Evolutionary conservation across 1,140 invertebrate species (phyloP), one percentile per base, ranked within the genome.

Genomic region (Hyles vespertilio): DNA sequence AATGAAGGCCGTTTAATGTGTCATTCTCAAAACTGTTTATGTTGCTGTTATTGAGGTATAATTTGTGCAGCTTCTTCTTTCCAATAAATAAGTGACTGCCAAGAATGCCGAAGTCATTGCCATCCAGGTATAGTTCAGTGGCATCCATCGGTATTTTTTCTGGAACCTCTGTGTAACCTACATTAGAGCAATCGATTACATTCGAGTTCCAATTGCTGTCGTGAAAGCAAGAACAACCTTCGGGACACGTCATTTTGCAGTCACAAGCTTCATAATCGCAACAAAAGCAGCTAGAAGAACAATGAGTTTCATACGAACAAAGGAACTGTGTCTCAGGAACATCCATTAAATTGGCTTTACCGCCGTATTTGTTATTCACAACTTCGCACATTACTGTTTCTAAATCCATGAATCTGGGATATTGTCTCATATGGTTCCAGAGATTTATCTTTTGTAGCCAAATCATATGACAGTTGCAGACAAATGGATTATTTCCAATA

Each of bases 191-290:
- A 77, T 97, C 95, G 36, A 97, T 96, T 36, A 97, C 94, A 84
- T 97, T 97, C 2, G 95, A 94, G 48, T 93, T 93, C 96, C 96
- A 97, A 44, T 95, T 95, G 75, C 95, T 94, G 76, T 97, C 96
- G 86, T 96, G 95, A 79, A 95, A 97, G 77, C 96, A 97, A 12
- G 94, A 94, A 83, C 96, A 97, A 64, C 96, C 94, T 32, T 91
- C 90, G 7, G 96, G 96, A 74, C 96, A 97, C 3, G 94, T 96
- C 95, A 97, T 97, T 85, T 96, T 94, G 74, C 96, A 97, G 77
- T 96, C 95, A 79, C 96, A 97, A 33, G 95, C 95, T 84, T 96
- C 95, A 83, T 96, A 97, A 60, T 97, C 95, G 78, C 96, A 97
- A 80, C 96, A 97, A 73, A 96, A 95, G 76, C 96, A 97, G 47